Base-by-base conservation (phyloP, 2,888 invertebrate genomes). In the Nomada fucata region DNA sequence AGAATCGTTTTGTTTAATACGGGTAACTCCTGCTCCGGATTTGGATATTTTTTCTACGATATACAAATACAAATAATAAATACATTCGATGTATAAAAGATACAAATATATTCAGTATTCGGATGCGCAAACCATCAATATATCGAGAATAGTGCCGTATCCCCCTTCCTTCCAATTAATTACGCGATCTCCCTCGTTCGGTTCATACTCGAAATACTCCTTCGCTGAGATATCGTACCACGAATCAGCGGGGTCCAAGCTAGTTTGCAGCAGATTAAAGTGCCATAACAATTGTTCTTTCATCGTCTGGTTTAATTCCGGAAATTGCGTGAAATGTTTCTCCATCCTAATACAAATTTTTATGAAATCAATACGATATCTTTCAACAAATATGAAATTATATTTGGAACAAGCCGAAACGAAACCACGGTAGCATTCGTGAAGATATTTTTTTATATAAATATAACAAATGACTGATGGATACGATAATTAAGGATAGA, bases 161-260 rank as follows among this genome's bases (percentile, higher is more conserved):
- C 89, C 88, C 50, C 85, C 82, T 13, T 88, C 80, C 47, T 91
- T 93, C 93, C 93, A 93, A 79, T 91, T 91, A 1, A 90, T 82
- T 2, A 47, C 10, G 11, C 57, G 72, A 73, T 90, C 89, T 13
- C 91, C 91, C 0, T 68, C n/a, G 65, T 79, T 79, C 0, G 29
- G 59, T 13, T 65, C 9, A 68, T 67, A 86, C 11, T 79, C 75
- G 0, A 15, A 1, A 11, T 74, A 29, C 2, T 13, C 23, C 9
- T 47, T 55, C 0, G 44, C 23, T 0, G 90, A 68, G 42, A 89
- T 47, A n/a, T 89, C 76, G 47, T 80, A 78, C 90, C 90, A 90
- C 60, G n/a, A 47, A 52, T 90, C 89, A 0, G 88, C 84, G n/a
- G 89, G 79, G 13, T 88, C 84, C 0, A 26, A 4, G 11, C 76